These are phyloP conservation scores for Cinara cedri DNA, from an alignment of 2,888 invertebrate genomes.

Conservation along the genomic window DNA sequence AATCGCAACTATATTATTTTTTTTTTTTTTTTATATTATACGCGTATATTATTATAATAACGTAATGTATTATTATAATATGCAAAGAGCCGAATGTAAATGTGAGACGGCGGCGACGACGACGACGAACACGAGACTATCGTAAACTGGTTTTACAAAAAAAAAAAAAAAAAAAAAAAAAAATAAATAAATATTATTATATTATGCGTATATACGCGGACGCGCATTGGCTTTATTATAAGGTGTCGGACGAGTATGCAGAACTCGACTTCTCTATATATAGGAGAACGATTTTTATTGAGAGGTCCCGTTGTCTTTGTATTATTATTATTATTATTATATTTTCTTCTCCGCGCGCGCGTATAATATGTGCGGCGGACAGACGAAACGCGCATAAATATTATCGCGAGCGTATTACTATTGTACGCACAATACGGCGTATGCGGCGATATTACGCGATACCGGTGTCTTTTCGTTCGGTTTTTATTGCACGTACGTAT, in stretches of 20 bases:
- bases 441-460: no score
- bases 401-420: no score
- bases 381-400: background rate
- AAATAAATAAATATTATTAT: conserved; percentile 5
- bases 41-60: no score
- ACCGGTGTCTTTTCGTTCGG: conserved; percentile 27
- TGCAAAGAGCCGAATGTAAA: conserved; percentile 48
- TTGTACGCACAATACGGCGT: no score
- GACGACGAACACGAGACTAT: conserved; percentile 36
- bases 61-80: conserved; percentile 8
- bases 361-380: no score
- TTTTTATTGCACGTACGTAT: conserved; percentile 1
- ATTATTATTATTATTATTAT: no score
- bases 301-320: conserved; percentile 54
- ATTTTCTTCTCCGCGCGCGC: background rate
- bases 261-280: conserved; percentile 42
- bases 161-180: background rate
- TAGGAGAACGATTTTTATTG: conserved; percentile 49
- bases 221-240: conserved; percentile 28
- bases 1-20: conserved; percentile 17
- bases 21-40: no score
- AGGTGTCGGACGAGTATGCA: conserved; percentile 53
- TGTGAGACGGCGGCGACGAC: conserved; percentile 21
- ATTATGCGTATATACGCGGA: background rate
- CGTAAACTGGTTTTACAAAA: conserved; percentile 49